Conservation (phyloP, 2,888 invertebrate species). For the Disparrhopalites patrizii region DNA sequence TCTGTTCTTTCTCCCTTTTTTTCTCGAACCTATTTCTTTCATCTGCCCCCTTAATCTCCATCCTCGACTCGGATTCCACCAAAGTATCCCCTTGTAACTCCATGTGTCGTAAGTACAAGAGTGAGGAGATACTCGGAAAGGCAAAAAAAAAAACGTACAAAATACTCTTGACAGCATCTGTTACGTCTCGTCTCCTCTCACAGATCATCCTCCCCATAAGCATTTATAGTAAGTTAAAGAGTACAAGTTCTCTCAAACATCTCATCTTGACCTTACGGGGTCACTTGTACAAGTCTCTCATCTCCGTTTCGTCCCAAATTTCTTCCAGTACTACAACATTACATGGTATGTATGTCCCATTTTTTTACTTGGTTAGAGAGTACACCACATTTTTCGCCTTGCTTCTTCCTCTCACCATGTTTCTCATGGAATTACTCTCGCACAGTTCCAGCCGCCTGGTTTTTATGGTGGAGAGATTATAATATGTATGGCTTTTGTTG, state of each 20-base stretch:
- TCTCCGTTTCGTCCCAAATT: too few relatives aligned
- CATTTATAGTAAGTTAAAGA: too few relatives aligned
- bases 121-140: not conserved
- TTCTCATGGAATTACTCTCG: too few relatives aligned
- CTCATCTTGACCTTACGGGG: conserved; percentile 47
- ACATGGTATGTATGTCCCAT: too few relatives aligned
- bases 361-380: not conserved
- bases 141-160: too few relatives aligned
- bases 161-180: conserved; percentile 35
- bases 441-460: not conserved
- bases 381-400: not conserved
- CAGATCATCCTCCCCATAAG: too few relatives aligned
- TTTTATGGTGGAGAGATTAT: too few relatives aligned
- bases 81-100: not conserved
- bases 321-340: too few relatives aligned
- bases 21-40: not conserved
- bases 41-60: not conserved
- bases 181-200: conserved; percentile 32
- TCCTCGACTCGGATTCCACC: not conserved
- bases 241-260: too few relatives aligned
- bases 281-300: conserved; percentile 34
- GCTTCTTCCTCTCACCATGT: not conserved
- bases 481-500: too few relatives aligned
- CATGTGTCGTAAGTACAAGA: not conserved
- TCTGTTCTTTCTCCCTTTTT: not conserved